Conservation (phyloP, 2,113 vertebrate species). For the Brachirus orientalis region DNA sequence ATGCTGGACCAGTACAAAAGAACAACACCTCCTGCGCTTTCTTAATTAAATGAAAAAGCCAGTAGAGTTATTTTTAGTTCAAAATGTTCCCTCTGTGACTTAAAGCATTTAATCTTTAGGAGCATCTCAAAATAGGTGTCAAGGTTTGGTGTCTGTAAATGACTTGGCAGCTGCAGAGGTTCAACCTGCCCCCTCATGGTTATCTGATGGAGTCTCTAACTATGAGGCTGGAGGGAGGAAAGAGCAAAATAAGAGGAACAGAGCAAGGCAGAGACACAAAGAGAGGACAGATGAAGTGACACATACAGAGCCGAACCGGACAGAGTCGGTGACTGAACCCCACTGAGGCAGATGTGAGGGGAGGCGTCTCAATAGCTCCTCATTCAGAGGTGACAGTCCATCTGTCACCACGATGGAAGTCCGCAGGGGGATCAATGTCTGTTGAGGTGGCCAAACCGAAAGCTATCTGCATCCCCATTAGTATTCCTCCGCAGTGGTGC, state of each 20-base stretch:
- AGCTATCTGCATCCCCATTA: conserved; percentile 82
- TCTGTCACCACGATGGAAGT: conserved; percentile 72
- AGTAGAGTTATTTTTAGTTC: conserved; percentile 16
- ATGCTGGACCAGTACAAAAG: conserved; percentile 1
- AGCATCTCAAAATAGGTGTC: conserved; percentile 18
- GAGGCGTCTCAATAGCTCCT: conserved; percentile 65
- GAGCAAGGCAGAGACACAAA: not conserved
- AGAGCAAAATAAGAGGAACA: not conserved
- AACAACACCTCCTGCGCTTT: not conserved
- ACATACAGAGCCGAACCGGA: conserved; percentile 1
- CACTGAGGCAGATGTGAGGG: conserved; percentile 52
- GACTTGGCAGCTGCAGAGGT: conserved; percentile 33
- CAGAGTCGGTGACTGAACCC: conserved; percentile 26
- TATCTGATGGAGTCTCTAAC: conserved; percentile 1
- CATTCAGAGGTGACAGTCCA: conserved; percentile 78
- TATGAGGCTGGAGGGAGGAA: conserved; percentile 1
- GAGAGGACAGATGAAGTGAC: conserved; percentile 6
- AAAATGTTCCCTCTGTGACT: conserved; percentile 4
- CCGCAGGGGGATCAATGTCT: conserved; percentile 81
- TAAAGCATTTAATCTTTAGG: conserved; percentile 20
- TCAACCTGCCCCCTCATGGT: conserved; percentile 38
- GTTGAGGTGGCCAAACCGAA: conserved; percentile 81
- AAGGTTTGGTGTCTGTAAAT: conserved; percentile 7
- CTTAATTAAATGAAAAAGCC: conserved; percentile 19
- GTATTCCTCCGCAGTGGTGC: conserved; percentile 71